Evolutionary conservation across 2,113 vertebrate species (phyloP).

Genomic region (Phaethon lepturus): DNA sequence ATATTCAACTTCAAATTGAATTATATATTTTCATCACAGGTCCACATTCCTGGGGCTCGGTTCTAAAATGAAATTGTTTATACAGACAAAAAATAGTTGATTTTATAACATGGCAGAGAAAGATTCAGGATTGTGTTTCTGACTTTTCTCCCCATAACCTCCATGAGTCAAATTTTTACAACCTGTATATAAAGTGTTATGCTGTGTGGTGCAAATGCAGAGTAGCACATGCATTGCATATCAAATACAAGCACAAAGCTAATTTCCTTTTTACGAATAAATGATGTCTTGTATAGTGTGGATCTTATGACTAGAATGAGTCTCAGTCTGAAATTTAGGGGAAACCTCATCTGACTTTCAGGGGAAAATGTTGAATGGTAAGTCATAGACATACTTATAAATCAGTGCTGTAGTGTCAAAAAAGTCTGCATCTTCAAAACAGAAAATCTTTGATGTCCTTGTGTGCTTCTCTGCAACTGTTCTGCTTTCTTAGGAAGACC

Average conservation of each 20-base stretch:
- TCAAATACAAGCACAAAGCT: background rate
- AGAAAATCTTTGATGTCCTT: background rate
- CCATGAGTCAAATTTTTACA: background rate
- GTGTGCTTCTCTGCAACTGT: background rate
- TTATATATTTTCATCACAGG: constrained; percentile 60
- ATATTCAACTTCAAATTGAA: constrained; percentile 69
- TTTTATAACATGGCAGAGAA: constrained; percentile 47
- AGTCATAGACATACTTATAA: background rate
- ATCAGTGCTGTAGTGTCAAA: background rate
- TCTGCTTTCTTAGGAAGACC: background rate
- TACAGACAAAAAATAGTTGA: constrained; percentile 48
- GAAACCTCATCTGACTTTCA: background rate
- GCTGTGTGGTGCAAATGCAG: background rate
- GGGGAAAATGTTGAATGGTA: background rate
- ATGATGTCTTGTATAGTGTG: background rate
- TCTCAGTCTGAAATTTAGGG: background rate
- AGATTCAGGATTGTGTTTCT: constrained; percentile 51
- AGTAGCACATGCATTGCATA: background rate
- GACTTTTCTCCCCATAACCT: constrained; percentile 14
- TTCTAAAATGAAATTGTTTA: constrained; percentile 65
- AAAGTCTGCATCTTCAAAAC: background rate
- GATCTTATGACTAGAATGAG: background rate
- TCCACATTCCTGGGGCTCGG: constrained; percentile 60
- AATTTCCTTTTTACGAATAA: background rate
- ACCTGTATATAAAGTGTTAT: background rate